Base-by-base conservation (phyloP, 2,888 invertebrate genomes). In the Panorpa germanica region DNA sequence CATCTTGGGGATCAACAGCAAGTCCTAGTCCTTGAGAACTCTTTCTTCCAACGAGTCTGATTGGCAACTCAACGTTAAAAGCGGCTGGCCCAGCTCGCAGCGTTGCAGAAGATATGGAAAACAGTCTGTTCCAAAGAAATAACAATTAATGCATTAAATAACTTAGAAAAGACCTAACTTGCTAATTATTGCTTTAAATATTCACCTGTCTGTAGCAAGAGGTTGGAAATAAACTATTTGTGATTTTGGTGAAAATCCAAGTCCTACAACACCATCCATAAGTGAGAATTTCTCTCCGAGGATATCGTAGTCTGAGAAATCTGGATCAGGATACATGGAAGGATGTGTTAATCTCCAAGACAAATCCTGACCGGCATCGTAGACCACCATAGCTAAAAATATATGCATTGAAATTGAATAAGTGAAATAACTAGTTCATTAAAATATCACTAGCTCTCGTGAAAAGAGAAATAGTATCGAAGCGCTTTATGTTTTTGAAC, bases 261-360 rank as follows among this genome's bases (percentile, higher is more conserved):
- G 38, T 1, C 75, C 75, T 1, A 75, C 68, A 28, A 75, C 49
- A 3, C 74, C 75, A 43, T 75, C 75, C 60, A 71, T 65, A 3
- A 75, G 48, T 9, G 71, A 65, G 42, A 75, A 74, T 2, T 52
- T 54, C 34, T 66, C 59, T 1, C 68, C 70, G 6, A 65, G 67
- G 35, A 85, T 75, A 53, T 65, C 67, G 38, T 76, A 75, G 39
- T 71, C 71, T 1, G 76, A 69, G 39, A 72, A 66, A 49, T 82
- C 74, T 0, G 83, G 82, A 56, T 83, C 73, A 0, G 83, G 83
- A 50, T 74, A 81, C 82, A 85, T 83, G 26, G 75, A 67, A 0
- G 82, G 74, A 50, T 83, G 82, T 15, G 71, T 63, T 3, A 78
- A 59, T 27, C 83, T 61, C 82, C 83, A 83, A 17, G 82, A 77